A percentile compares a stretch with the other conserved stretches of the same genome.
Evolutionary conservation across 2,888 invertebrate genomes (phyloP).

Genomic region (Orchesella flavescens): DNA sequence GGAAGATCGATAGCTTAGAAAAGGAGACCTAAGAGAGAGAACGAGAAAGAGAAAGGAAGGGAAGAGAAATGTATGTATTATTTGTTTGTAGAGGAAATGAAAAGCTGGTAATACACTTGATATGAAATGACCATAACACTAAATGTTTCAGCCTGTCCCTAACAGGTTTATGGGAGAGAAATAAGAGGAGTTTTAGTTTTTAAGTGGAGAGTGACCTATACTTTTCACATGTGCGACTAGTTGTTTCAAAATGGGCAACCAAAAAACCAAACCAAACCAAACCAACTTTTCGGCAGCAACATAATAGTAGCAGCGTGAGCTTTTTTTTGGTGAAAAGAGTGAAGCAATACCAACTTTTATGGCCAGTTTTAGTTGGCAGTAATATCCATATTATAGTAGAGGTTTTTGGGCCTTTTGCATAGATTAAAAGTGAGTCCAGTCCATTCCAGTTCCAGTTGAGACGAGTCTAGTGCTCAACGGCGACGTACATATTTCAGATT

Average conservation of each 20-base stretch:
- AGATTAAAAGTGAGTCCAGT: slow-evolving; percentile 4
- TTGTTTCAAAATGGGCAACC: background rate
- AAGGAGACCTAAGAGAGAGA: too few relatives aligned
- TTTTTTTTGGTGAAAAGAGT: too few relatives aligned
- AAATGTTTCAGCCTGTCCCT: slow-evolving; percentile 12
- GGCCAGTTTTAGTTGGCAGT: too few relatives aligned
- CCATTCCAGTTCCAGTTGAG: too few relatives aligned
- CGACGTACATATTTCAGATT: slow-evolving; percentile 17
- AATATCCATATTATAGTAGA: too few relatives aligned
- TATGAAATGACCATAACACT: background rate
- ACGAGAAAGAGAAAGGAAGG: slow-evolving; percentile 23
- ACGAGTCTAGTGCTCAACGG: too few relatives aligned
- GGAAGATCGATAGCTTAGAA: slow-evolving; percentile 44
- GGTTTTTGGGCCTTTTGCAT: background rate
- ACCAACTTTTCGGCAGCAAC: too few relatives aligned
- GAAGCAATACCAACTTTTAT: too few relatives aligned
- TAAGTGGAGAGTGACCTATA: slow-evolving; percentile 31
- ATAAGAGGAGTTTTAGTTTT: slow-evolving; percentile 26
- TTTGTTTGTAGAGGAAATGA: slow-evolving; percentile 49
- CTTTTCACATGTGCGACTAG: slow-evolving; percentile 2
- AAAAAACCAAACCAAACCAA: too few relatives aligned
- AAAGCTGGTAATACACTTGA: slow-evolving; percentile 23
- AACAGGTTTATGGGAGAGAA: slow-evolving; percentile 11
- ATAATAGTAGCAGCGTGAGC: too few relatives aligned
- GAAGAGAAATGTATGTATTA: slow-evolving; percentile 35